Percentiles rank a stretch among this genome's conserved stretches.
Evolutionary conservation across 2,113 vertebrate genomes (phyloP).

Genomic region (Lampris megalopsis): DNA sequence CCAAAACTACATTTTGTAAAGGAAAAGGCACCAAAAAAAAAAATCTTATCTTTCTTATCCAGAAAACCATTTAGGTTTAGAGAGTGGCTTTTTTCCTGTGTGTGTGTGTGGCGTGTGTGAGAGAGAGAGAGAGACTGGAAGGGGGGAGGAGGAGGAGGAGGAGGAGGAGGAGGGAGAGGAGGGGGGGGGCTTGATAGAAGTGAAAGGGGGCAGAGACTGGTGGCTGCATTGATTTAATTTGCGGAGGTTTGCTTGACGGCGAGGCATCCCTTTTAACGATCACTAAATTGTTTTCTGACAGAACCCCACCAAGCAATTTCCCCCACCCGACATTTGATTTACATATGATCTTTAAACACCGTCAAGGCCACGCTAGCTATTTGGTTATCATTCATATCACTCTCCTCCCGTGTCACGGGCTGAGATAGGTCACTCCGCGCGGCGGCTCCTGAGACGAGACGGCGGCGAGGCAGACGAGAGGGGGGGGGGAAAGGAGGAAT

Average conservation of each 20-base stretch:
- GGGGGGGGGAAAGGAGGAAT: constrained; percentile 81
- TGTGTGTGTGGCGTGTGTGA: constrained; percentile 28
- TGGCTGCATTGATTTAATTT: constrained; percentile 85
- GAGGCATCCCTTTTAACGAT: constrained; percentile 92
- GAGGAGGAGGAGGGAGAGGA: constrained; percentile 14
- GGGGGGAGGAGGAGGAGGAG: constrained; percentile 41
- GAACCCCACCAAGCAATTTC: constrained; percentile 88
- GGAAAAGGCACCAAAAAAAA: constrained; percentile 59
- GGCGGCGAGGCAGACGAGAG: constrained; percentile 29
- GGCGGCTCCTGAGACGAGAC: constrained; percentile 74
- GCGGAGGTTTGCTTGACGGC: constrained; percentile 83
- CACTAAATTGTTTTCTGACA: constrained; percentile 96
- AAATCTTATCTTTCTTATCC: constrained; percentile 59
- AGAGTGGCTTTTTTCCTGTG: constrained; percentile 38
- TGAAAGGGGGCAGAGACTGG: constrained; percentile 75
- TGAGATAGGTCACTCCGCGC: constrained; percentile 87
- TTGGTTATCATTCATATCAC: constrained; percentile 94
- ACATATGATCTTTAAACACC: constrained; percentile 98
- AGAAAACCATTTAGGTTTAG: constrained; percentile 60
- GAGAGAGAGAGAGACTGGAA: constrained; percentile 4
- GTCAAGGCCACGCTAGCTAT: constrained; percentile 82
- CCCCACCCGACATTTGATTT: constrained; percentile 93
- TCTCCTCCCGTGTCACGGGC: constrained; percentile 85
- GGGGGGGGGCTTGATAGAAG: constrained; percentile 59
- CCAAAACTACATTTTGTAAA: constrained; percentile 34